Base-by-base conservation (phyloP, 2,888 invertebrate species). In the Torymus aiolomorphi region DNA sequence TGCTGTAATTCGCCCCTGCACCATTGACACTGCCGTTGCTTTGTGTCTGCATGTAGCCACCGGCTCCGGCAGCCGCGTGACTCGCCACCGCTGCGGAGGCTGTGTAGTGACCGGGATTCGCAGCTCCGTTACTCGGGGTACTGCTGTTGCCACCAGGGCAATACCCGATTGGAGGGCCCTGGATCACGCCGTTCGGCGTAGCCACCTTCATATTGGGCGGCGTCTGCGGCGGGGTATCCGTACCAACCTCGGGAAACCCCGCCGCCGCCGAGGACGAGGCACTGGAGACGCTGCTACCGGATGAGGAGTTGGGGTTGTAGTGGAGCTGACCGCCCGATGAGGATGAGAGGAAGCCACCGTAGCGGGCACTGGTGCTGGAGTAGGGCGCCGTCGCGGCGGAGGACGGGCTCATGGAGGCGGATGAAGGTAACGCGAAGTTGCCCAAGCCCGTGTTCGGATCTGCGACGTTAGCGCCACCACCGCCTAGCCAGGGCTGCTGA, bases 181-280 rank as follows among this genome's bases (percentile, higher is more conserved):
- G 90, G 88, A 90, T 90, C 88, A 90, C 90, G 83, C 90, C 90
- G 85, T 90, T 90, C 86, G 90, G 90, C 91, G 95, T 95, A 88
- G 96, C 95, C 88, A 96, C 93, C 91, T 97, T 97, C 96, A 97
- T 96, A 92, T 96, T 97, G 90, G 97, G 97, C 84, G 97, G 97
- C 84, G 97, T 97, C 92, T 97, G 97, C 54, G 97, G 97, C 85
- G 97, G 97, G 83, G 97, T 97, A 92, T 97, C 97, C 86, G 96
- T 94, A 89, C 92, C 95, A 91, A 96, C 95, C 91, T 96, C 95
- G 89, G 96, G 95, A 93, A 96, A 96, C 89, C 96, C 95, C 91
- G 95, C 95, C 94, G 88, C 94, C 93, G 91, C 95, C 88, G 84
- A 94, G 86, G 94, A 94, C 14, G 93, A 94, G 87, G 93, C 94